These are phyloP conservation scores for Myotis vivesi DNA, from an alignment of 2,797 vertebrate genomes.

Conservation along the genomic window DNA sequence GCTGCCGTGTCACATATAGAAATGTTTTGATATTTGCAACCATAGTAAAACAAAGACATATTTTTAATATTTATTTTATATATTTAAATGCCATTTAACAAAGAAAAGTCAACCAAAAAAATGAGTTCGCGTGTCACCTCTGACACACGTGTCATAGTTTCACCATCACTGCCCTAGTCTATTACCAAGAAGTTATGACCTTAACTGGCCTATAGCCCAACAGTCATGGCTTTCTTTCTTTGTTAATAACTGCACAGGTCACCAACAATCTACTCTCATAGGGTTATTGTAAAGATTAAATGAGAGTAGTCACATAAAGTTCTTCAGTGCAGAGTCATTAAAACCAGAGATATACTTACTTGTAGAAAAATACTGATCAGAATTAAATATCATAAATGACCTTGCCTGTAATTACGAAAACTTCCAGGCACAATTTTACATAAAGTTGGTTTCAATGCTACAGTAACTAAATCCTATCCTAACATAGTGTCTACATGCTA, in stretches of 20 bases:
- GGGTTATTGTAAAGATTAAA: background rate
- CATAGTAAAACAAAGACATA: too few relatives aligned
- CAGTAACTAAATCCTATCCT: background rate
- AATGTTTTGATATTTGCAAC: too few relatives aligned
- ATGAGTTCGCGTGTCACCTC: too few relatives aligned
- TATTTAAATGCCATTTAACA: too few relatives aligned
- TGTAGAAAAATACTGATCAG: conserved; percentile 27
- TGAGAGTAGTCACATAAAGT: background rate
- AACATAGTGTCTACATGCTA: background rate
- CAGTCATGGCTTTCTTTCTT: background rate
- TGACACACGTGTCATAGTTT: too few relatives aligned
- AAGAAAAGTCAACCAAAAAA: too few relatives aligned
- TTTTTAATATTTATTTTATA: too few relatives aligned
- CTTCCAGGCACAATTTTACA: background rate
- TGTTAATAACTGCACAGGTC: background rate
- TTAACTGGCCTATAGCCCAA: background rate
- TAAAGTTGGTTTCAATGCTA: background rate
- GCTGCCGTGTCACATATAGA: too few relatives aligned
- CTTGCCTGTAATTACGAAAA: background rate
- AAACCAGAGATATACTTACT: conserved; percentile 5
- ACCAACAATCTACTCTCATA: background rate
- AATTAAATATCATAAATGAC: conserved; percentile 17
- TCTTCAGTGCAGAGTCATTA: conserved; percentile 5
- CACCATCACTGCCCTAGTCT: background rate
- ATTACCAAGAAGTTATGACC: background rate